These are phyloP conservation scores for Pseudorectes ferrugineus DNA, from an alignment of 2,113 vertebrate species.

Conservation along the genomic window DNA sequence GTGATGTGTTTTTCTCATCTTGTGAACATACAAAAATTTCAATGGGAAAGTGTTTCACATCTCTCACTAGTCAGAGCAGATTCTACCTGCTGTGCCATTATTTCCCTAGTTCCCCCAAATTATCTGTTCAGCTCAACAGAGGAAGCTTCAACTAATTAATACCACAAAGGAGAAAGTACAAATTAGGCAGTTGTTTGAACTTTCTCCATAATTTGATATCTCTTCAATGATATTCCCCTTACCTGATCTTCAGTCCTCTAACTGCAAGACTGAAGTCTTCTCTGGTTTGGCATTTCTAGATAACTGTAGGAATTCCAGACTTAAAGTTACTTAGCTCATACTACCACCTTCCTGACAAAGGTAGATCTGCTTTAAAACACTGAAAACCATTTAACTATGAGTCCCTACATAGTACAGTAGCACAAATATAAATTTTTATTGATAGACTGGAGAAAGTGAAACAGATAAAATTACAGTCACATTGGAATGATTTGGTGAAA, in stretches of 20 bases:
- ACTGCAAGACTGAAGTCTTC: neutral
- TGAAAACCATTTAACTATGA: neutral
- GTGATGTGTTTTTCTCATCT: neutral
- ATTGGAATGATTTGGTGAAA: neutral
- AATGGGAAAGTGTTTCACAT: neutral
- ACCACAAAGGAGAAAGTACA: neutral
- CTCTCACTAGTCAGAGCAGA: neutral
- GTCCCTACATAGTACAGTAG: fast-evolving
- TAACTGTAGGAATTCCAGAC: neutral
- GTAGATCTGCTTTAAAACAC: neutral
- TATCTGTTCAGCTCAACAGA: neutral
- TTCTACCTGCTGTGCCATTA: neutral
- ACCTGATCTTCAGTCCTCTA: neutral
- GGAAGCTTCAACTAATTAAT: neutral
- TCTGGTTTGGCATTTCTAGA: neutral
- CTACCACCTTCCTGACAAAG: neutral
- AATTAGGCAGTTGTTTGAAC: neutral
- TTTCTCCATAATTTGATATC: neutral
- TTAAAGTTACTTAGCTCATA: neutral
- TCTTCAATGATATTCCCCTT: neutral
- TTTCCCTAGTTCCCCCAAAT: neutral
- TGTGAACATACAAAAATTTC: neutral
- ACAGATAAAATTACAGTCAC: neutral
- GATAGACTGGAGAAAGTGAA: neutral
- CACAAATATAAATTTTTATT: neutral